Evolutionary conservation across 2,888 invertebrate genomes (phyloP).

Genomic region (Nudaria mundana): DNA sequence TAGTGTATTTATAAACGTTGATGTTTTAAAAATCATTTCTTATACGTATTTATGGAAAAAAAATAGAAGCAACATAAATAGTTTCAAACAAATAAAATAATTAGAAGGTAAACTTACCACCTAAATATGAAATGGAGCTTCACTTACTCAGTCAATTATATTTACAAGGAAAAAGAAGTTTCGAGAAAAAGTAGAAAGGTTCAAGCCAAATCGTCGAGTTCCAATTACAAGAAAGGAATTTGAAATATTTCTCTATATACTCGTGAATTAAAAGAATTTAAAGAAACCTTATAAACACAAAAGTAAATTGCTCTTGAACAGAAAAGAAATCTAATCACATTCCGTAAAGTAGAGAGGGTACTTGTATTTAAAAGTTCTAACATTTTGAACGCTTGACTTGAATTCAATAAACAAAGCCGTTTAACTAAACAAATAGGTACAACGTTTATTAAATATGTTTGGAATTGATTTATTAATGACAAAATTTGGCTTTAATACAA

Average conservation of each 20-base stretch:
- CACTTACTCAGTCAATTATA: too few species aligned
- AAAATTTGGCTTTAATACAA: conserved; percentile 1
- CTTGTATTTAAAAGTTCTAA: conserved; percentile 33
- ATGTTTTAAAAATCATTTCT: too few species aligned
- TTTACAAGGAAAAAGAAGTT: too few species aligned
- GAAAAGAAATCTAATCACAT: conserved; percentile 30
- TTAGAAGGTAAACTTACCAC: too few species aligned
- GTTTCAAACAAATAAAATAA: too few species aligned
- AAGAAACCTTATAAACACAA: conserved; percentile 22
- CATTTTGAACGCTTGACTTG: conserved; percentile 30
- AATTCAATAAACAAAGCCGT: conserved; percentile 41
- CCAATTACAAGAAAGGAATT: background rate
- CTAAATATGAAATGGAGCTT: too few species aligned
- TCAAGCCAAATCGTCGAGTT: too few species aligned
- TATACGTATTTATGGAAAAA: too few species aligned
- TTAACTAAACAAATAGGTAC: conserved; percentile 44
- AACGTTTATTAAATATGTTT: conserved; percentile 38
- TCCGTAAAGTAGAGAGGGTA: conserved; percentile 15
- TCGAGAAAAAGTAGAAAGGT: too few species aligned
- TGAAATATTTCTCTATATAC: background rate
- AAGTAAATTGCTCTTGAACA: conserved; percentile 21
- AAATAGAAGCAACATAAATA: too few species aligned
- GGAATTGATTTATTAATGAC: conserved; percentile 33
- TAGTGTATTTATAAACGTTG: too few species aligned
- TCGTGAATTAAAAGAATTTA: conserved; percentile 1